A percentile compares a stretch with the other conserved stretches of the same genome.
Evolutionary conservation across 2,888 invertebrate species (phyloP).

Genomic region (Branchipolynoe longqiensis): DNA sequence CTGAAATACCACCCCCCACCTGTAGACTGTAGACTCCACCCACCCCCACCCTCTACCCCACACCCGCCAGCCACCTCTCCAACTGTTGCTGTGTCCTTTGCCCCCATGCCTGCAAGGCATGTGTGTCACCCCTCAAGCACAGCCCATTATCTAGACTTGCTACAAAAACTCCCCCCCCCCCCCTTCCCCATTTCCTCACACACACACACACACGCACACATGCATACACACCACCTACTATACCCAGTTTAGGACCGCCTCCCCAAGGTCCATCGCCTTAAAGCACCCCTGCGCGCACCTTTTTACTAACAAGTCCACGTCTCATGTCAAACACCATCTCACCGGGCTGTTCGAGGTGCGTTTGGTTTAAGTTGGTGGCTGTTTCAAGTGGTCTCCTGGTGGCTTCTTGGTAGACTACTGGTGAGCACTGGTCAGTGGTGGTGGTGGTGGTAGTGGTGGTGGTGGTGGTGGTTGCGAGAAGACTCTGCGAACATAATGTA

Average conservation of each 20-base stretch:
- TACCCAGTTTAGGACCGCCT: neutral
- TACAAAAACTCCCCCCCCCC: constrained; percentile 21
- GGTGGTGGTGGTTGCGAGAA: no score
- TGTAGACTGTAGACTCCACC: neutral
- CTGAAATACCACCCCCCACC: neutral
- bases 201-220: no score
- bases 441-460: no score
- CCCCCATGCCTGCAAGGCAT: constrained; percentile 28
- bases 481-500: no score
- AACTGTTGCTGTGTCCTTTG: constrained; percentile 16
- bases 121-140: constrained; percentile 42
- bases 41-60: neutral
- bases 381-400: no score
- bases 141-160: constrained; percentile 38
- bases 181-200: neutral
- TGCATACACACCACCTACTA: neutral
- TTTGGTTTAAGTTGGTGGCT: no score
- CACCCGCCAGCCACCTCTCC: neutral
- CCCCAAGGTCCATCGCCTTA: neutral
- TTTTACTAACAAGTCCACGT: no score
- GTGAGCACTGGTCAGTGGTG: no score
- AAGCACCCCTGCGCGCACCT: neutral
- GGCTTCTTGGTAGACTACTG: no score
- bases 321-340: no score
- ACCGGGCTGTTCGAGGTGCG: no score